Base-by-base conservation (phyloP, 2,888 invertebrate species). In the Mechanitis messenoides region DNA sequence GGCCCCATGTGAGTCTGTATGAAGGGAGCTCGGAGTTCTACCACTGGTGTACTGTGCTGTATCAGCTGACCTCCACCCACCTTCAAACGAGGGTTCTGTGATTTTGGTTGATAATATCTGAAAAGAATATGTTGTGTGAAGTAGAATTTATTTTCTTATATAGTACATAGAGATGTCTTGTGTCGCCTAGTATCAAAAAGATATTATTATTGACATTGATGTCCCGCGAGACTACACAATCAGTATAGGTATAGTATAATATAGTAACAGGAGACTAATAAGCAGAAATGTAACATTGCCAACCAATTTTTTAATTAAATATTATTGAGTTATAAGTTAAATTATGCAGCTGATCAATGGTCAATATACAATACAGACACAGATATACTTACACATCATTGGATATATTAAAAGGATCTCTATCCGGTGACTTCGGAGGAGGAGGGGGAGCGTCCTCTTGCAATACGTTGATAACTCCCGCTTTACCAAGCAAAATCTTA, bases 341-440 rank as follows among this genome's bases (percentile, higher is more conserved):
- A 35, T 6, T 35, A 6, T 35, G 35, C 35, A 35, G 3, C 6
- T 35, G 3, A 35, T 35, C 9, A 42, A 9, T 11, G 11, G 42
- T 42, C 3, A 42, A 42, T 9, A 9, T 11, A 9, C 9, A 11
- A 9, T 7, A 2, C 1, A 2, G 9, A 42, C 2, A 4, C 7
- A 28, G 46, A 42, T 42, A 58, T 56, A 85, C 93, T 90, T 91
- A 98, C 92, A 97, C 96, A 79, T 99, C 99, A 84, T 99, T 99
- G 1, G 98, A 98, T 68, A 99, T 95, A 80, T 99, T 99, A 86
- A 98, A 99, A 0, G 98, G 98, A 92, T 99, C 99, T 71, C 97
- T 91, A 75, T 97, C 96, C 0, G 96, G 95, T 28, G 96, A 95
- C 79, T 97, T 96, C 0, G 96, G 96, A 1, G 97, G 96, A 1